phyloP scores from a whole-genome alignment of 2,797 vertebrate genomes.

The Bovichtus diacanthus region DNA sequence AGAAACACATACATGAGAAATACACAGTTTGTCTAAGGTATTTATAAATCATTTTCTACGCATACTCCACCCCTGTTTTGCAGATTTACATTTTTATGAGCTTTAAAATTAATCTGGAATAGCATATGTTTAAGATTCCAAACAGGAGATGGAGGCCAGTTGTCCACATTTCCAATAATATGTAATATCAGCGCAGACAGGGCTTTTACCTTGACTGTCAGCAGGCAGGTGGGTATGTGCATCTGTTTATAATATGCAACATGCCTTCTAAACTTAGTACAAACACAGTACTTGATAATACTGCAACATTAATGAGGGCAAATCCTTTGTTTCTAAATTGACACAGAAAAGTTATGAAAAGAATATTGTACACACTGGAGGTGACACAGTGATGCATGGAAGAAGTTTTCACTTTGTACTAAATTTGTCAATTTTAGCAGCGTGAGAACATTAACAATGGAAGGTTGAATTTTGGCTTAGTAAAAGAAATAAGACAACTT shows the following conservation, averaged over 20 bases:
- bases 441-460: not conserved
- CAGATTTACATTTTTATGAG: conserved; percentile 83
- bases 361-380: not conserved
- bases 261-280: conserved; percentile 15
- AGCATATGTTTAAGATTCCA: conserved; percentile 60
- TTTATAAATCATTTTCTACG: conserved; percentile 70
- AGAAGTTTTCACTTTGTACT: not conserved
- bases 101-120: conserved; percentile 71
- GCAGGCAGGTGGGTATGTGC: conserved; percentile 35
- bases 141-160: conserved; percentile 59
- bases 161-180: conserved; percentile 45
- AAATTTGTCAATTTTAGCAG: not conserved
- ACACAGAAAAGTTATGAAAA: not conserved
- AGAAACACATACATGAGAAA: conserved; percentile 66
- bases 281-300: conserved; percentile 13
- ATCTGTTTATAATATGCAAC: conserved; percentile 17
- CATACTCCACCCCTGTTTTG: conserved; percentile 56
- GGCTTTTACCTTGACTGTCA: conserved; percentile 42
- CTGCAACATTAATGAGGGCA: conserved; percentile 10
- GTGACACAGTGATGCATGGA: not conserved
- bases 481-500: conserved; percentile 38
- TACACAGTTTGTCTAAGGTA: conserved; percentile 63
- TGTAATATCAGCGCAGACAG: conserved; percentile 43
- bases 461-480: conserved; percentile 14
- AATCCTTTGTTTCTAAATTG: conserved; percentile 10